Percentiles rank a stretch among this genome's conserved stretches.
Conservation (phyloP, 1,140 invertebrate genomes). For the Brachionus sp. region DNA sequence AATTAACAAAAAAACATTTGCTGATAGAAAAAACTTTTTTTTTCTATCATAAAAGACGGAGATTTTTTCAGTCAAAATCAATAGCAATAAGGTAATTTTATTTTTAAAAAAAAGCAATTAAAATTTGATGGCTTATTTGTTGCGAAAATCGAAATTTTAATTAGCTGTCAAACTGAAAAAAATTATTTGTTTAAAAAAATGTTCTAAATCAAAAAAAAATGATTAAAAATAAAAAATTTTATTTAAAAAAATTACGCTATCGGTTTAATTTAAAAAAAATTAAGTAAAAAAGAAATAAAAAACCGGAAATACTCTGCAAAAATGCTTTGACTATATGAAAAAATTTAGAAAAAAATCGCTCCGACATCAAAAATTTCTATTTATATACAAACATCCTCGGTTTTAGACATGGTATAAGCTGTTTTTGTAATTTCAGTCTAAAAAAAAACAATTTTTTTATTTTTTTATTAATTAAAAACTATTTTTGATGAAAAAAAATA, state of each 20-base stretch:
- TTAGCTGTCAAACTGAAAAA: neutral
- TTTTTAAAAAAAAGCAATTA: neutral
- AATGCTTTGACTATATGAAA: neutral
- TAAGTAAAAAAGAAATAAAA: neutral
- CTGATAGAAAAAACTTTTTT: neutral
- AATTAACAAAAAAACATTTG: neutral
- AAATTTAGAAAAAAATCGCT: neutral
- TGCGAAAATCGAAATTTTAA: neutral
- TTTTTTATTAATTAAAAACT: too few species aligned
- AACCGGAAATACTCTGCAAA: neutral
- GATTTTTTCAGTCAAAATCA: neutral
- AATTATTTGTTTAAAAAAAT: neutral
- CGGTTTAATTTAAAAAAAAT: neutral
- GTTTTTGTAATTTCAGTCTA: slow-evolving; percentile 22
- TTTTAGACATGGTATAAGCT: neutral
- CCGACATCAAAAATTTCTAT: neutral
- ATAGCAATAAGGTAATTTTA: neutral
- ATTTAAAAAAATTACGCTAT: neutral
- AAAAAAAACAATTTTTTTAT: too few species aligned
- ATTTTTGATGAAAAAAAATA: too few species aligned
- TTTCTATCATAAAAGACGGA: neutral
- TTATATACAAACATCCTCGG: neutral
- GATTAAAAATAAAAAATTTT: neutral
- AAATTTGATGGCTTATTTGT: neutral
- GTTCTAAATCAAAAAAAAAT: neutral